Evolutionary conservation across 2,797 vertebrate genomes (phyloP).

Genomic region (Harpagifer antarcticus): DNA sequence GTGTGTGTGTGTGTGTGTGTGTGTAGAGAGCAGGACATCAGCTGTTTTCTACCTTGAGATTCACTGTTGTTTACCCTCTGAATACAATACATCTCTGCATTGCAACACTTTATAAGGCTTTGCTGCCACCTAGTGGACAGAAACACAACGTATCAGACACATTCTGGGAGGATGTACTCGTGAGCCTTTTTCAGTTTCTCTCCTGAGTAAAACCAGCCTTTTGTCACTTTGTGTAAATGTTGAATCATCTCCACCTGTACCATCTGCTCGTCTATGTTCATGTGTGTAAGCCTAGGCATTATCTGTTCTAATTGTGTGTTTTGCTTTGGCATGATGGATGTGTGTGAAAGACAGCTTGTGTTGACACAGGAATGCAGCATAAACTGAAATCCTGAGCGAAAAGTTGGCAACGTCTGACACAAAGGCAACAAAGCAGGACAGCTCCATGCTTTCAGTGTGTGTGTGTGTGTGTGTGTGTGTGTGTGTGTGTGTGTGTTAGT

Average conservation of each 20-base stretch:
- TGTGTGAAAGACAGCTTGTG: conserved; percentile 20
- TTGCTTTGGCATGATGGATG: conserved; percentile 60
- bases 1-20: too few relatives aligned
- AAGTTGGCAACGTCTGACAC: conserved; percentile 64
- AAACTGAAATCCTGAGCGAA: conserved; percentile 76
- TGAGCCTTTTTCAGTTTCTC: conserved; percentile 20
- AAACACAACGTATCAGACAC: not conserved
- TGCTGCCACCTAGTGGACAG: conserved; percentile 66
- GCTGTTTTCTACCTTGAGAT: conserved; percentile 27
- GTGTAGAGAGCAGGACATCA: conserved; percentile 23
- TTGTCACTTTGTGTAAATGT: conserved; percentile 18
- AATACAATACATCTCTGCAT: not conserved
- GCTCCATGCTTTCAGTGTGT: conserved; percentile 44
- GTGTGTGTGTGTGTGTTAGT: conserved; percentile 28
- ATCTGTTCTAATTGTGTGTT: not conserved
- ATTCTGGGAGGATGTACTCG: conserved; percentile 39
- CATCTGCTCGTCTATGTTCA: conserved; percentile 12
- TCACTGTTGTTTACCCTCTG: conserved; percentile 3
- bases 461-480: conserved; percentile 27
- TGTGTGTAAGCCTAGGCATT: conserved; percentile 15
- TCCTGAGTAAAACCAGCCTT: conserved; percentile 39
- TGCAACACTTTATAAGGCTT: conserved; percentile 23
- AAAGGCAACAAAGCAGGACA: conserved; percentile 71
- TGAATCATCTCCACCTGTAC: conserved; percentile 9
- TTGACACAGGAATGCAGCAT: conserved; percentile 63